phyloP scores from a whole-genome alignment of 2,888 invertebrate species.

The Cistogaster globosa region DNA sequence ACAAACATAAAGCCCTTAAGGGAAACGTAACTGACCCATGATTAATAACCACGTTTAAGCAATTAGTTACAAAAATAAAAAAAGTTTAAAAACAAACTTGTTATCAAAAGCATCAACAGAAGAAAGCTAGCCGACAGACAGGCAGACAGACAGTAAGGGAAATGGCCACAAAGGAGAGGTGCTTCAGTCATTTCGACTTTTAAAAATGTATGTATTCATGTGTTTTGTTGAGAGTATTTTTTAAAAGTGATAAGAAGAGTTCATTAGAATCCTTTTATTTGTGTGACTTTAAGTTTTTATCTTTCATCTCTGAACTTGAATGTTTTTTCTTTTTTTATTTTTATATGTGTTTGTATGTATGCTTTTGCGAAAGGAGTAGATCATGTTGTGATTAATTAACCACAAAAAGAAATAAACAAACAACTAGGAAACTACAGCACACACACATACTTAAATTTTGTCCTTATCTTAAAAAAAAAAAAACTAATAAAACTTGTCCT shows the following conservation, averaged over 20 bases:
- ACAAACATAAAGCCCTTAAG: slow-evolving; percentile 33
- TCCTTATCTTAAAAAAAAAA: slow-evolving; percentile 9
- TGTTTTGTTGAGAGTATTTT: neutral
- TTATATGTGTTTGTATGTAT: no score
- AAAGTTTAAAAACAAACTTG: slow-evolving; percentile 21
- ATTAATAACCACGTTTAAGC: slow-evolving; percentile 68
- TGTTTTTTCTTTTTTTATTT: slow-evolving; percentile 4
- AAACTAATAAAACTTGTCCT: slow-evolving; percentile 12
- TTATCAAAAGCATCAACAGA: neutral
- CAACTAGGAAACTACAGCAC: slow-evolving; percentile 9
- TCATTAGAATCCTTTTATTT: slow-evolving; percentile 63
- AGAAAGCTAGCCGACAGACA: neutral
- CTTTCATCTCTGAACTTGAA: slow-evolving; percentile 53
- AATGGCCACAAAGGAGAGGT: neutral
- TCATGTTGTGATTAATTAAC: slow-evolving; percentile 76
- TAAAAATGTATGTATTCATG: slow-evolving; percentile 51
- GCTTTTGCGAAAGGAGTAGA: slow-evolving; percentile 46
- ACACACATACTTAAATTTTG: neutral
- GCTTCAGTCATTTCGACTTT: slow-evolving; percentile 3
- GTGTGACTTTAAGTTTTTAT: slow-evolving; percentile 50
- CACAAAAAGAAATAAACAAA: slow-evolving; percentile 71
- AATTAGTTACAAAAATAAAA: slow-evolving; percentile 60
- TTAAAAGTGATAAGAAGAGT: slow-evolving; percentile 19
- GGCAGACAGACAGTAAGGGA: no score
- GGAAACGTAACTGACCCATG: slow-evolving; percentile 59